Percentiles rank a stretch among this genome's conserved stretches.
phyloP scores from a whole-genome alignment of 2,888 invertebrate genomes.

The Eilema depressum region DNA sequence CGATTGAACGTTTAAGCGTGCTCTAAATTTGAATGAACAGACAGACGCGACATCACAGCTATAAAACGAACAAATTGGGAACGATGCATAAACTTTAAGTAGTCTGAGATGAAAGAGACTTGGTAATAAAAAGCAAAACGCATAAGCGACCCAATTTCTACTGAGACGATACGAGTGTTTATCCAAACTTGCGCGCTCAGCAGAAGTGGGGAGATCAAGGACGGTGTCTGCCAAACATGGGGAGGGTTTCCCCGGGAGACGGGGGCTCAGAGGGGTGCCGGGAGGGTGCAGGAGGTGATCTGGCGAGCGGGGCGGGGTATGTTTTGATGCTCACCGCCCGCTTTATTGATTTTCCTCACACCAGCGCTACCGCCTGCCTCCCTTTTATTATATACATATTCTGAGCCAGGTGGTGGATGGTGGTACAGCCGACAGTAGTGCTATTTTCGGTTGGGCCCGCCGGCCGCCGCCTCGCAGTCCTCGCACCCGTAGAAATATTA shows the following conservation, averaged over 20 bases:
- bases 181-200: constrained; percentile 82
- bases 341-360: constrained; percentile 84
- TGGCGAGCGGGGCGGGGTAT: constrained; percentile 68
- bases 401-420: constrained; percentile 66
- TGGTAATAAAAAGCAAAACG: constrained; percentile 66
- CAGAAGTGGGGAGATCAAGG: constrained; percentile 84
- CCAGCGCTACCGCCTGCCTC: constrained; percentile 70
- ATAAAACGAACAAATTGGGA: neutral
- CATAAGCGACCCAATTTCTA: constrained; percentile 83
- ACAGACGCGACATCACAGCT: neutral
- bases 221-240: constrained; percentile 86
- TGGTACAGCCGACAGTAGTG: constrained; percentile 69
- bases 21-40: neutral
- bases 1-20: neutral
- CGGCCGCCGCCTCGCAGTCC: too few species aligned
- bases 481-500: constrained; percentile 64
- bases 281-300: constrained; percentile 60
- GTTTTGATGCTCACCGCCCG: constrained; percentile 85
- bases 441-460: constrained; percentile 81
- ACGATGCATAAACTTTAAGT: constrained; percentile 31
- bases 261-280: constrained; percentile 51
- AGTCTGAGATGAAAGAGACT: constrained; percentile 54
- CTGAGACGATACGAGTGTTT: constrained; percentile 82
- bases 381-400: constrained; percentile 81
- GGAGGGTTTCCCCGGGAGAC: constrained; percentile 85